These are phyloP conservation scores for Melanotaenia maccullochi DNA, from an alignment of 2,797 vertebrate species.

Conservation along the genomic window DNA sequence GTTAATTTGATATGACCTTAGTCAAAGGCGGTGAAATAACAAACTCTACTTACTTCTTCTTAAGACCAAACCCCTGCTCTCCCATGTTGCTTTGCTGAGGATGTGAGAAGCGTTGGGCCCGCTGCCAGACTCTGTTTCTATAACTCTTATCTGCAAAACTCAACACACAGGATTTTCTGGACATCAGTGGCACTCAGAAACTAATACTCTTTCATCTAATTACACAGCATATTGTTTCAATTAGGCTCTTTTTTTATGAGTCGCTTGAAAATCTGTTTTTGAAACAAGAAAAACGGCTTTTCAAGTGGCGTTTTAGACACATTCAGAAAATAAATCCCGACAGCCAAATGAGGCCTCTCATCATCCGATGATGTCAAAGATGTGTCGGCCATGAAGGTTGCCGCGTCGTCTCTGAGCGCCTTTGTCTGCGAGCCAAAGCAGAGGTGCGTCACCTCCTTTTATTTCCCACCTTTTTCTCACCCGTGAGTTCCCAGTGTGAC, in stretches of 20 bases:
- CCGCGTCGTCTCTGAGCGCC: slow-evolving; percentile 34
- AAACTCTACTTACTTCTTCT: slow-evolving; percentile 84
- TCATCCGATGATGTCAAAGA: slow-evolving; percentile 28
- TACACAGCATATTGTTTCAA: slow-evolving; percentile 72
- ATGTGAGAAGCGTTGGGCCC: slow-evolving; percentile 65
- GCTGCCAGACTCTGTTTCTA: slow-evolving; percentile 48
- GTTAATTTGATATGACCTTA: slow-evolving; percentile 90
- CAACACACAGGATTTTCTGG: slow-evolving; percentile 66
- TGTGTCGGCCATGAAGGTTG: slow-evolving; percentile 37
- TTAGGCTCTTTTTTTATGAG: slow-evolving; percentile 56
- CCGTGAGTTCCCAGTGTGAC: slow-evolving; percentile 83
- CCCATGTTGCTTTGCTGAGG: slow-evolving; percentile 69
- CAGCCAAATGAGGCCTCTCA: slow-evolving; percentile 32
- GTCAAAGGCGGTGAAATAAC: slow-evolving; percentile 87
- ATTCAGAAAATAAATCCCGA: slow-evolving; percentile 41
- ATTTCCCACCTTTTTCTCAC: slow-evolving; percentile 78
- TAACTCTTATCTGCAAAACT: slow-evolving; percentile 80
- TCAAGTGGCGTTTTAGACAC: slow-evolving; percentile 12
- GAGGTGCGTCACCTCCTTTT: slow-evolving; percentile 72
- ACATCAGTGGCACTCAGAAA: slow-evolving; percentile 71
- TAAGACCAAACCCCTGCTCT: slow-evolving; percentile 78
- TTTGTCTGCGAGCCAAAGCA: slow-evolving; percentile 64
- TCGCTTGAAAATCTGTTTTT: slow-evolving; percentile 57
- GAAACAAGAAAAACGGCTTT: slow-evolving; percentile 41
- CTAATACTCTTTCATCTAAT: slow-evolving; percentile 70